These are phyloP conservation scores for Neodiprion pinetum DNA, from an alignment of 1,140 invertebrate species.

Conservation along the genomic window DNA sequence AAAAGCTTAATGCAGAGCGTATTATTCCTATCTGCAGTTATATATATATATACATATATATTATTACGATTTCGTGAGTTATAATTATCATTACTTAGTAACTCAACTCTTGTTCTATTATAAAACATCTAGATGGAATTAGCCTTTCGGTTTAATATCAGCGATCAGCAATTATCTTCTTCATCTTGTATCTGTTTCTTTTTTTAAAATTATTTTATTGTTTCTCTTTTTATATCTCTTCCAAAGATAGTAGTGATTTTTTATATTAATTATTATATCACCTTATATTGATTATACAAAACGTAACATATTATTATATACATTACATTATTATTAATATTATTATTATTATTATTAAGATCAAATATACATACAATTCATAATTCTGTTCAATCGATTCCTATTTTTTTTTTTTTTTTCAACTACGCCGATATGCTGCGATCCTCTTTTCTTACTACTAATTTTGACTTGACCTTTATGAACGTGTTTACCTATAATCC, in stretches of 20 bases:
- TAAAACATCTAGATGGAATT: background rate
- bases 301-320: conserved; percentile 33
- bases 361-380: conserved; percentile 51
- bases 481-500: no score
- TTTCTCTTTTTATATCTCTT: conserved; percentile 41
- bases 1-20: background rate
- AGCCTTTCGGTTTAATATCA: background rate
- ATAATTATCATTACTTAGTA: background rate
- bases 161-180: background rate
- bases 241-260: conserved; percentile 53
- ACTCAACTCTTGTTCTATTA: background rate
- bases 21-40: background rate
- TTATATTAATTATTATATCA: conserved; percentile 36
- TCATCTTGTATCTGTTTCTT: background rate
- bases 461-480: no score
- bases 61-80: conserved; percentile 3
- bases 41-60: conserved; percentile 4
- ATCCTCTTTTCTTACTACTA: no score
- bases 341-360: conserved; percentile 43
- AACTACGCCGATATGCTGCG: no score
- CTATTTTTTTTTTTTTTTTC: no score
- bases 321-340: conserved; percentile 45
- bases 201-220: background rate
- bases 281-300: conserved; percentile 26
- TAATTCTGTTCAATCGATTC: conserved; percentile 21